phyloP scores from a whole-genome alignment of 2,113 vertebrate species.

The Nymphicus hollandicus region DNA sequence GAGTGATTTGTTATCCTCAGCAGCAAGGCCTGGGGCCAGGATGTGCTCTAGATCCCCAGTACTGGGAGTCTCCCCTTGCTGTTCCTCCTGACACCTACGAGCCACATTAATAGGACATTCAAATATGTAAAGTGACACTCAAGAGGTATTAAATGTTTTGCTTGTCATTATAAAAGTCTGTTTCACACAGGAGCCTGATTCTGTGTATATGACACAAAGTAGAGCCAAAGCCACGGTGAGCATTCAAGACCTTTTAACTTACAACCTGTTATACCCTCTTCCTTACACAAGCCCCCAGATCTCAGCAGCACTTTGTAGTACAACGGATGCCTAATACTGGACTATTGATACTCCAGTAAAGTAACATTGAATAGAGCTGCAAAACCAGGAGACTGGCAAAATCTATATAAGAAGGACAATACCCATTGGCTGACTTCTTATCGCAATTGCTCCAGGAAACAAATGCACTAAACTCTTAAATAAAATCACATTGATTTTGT shows the following conservation, averaged over 20 bases:
- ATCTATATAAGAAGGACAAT: background rate
- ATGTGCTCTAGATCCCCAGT: fast-evolving
- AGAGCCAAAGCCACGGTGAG: background rate
- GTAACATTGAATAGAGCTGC: background rate
- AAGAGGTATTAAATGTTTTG: background rate
- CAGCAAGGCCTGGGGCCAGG: background rate
- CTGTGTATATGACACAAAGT: background rate
- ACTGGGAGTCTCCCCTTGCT: background rate
- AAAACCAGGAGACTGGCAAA: background rate
- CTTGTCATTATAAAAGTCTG: background rate
- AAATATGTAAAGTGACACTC: background rate
- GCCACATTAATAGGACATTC: background rate
- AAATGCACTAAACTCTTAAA: background rate
- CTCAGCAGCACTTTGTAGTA: background rate
- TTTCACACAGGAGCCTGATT: background rate
- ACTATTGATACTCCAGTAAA: background rate
- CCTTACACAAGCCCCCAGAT: background rate
- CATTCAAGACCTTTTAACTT: fast-evolving
- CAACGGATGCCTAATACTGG: background rate
- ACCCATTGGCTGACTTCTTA: background rate
- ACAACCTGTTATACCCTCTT: background rate
- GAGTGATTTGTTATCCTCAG: background rate
- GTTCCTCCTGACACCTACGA: background rate
- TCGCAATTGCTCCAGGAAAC: background rate
- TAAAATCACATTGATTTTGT: background rate